Base-by-base conservation (phyloP, 2,797 vertebrate genomes). In the Peromyscus attwateri region DNA sequence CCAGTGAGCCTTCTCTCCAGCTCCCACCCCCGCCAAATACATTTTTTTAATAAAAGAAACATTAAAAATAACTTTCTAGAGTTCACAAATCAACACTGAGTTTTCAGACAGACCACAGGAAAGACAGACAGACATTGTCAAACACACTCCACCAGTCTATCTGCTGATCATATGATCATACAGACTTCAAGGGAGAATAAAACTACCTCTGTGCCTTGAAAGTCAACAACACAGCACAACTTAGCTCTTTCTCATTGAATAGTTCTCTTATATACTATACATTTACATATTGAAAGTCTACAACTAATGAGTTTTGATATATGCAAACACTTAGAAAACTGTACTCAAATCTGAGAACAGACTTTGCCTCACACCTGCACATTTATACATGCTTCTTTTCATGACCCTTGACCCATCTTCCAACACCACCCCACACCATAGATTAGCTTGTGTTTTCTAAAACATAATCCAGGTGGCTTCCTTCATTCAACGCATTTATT, bases 171-270 rank as follows among this genome's bases (percentile, higher is more conserved):
- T n/a, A 46, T 75, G 92, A 85, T 31, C 75, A 55, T 1, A 13
- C 0, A 76, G 23, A 34, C 89, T 84, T 43, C 49, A 40, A 52
- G 37, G 31, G 9, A 93, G 62, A 87, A 85, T 79, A 37, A 77
- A 64, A 92, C 79, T 64, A 73, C 37, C 66, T 95, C 76, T n/a
- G 11, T 21, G 77, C 49, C 82, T 85, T 84, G 19, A 85, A 92
- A 84, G 89, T 64, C 92, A 96, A 81, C 29, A 89, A 49, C 88
- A 75, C 6, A 94, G 60, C 52, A 73, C 80, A 91, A 55, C 43
- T 17, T 43, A 34, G 3, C 16, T 55, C 49, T 62, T 34, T 87
- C 73, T 73, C 57, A 62, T 13, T 71, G 14, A 83, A 80, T 5
- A 57, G 27, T n/a, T 95, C 89, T 87, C 77, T 23, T 37, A 16